phyloP scores from a whole-genome alignment of 1,140 invertebrate genomes.

The Harpegnathos saltator region DNA sequence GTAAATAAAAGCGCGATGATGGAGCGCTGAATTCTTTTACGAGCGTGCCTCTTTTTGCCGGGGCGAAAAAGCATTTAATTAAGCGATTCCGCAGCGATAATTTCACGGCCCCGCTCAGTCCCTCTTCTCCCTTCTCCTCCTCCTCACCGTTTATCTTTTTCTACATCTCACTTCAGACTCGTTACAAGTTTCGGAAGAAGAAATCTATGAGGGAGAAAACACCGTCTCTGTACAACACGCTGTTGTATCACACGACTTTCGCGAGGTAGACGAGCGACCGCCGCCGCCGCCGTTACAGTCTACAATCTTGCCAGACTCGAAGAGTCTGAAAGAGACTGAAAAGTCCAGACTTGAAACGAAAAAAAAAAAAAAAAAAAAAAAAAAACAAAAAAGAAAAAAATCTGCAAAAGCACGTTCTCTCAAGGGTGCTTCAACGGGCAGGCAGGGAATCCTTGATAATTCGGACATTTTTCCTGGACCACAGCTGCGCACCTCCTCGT shows the following conservation, averaged over 20 bases:
- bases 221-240: not conserved
- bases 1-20: constrained; percentile 13
- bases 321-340: no score
- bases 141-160: constrained; percentile 15
- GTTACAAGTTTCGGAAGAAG: not conserved
- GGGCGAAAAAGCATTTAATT: constrained; percentile 51
- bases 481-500: no score
- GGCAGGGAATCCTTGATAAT: no score
- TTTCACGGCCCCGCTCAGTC: constrained; percentile 37
- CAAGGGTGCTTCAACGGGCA: no score
- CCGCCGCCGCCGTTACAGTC: not conserved
- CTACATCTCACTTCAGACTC: not conserved
- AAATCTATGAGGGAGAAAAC: not conserved
- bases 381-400: no score
- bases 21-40: constrained; percentile 25
- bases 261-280: not conserved
- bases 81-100: constrained; percentile 29
- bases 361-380: no score
- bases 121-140: not conserved
- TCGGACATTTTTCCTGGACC: no score
- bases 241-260: constrained; percentile 12
- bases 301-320: no score
- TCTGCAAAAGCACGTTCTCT: no score
- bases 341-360: no score
- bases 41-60: constrained; percentile 25